Conservation (phyloP, 2,113 vertebrate genomes). For the Paradoxurus hermaphroditus region DNA sequence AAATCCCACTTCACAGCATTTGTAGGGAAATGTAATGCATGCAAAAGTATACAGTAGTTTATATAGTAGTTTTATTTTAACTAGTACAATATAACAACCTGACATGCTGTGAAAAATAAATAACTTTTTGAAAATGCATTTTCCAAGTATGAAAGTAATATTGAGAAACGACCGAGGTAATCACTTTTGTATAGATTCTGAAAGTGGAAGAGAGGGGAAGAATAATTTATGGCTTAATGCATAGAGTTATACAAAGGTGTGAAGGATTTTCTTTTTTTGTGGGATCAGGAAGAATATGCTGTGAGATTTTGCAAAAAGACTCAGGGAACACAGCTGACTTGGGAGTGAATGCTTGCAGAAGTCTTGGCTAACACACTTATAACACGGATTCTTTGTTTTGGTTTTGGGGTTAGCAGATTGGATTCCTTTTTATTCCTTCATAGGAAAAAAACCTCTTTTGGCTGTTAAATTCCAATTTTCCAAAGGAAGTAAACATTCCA, state of each 20-base stretch:
- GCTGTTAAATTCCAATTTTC: conserved; percentile 61
- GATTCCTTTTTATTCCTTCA: conserved; percentile 51
- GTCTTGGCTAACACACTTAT: background rate
- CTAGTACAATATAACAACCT: conserved; percentile 86
- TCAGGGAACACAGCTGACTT: background rate
- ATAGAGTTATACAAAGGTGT: conserved; percentile 61
- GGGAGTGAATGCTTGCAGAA: background rate
- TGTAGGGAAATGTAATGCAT: conserved; percentile 79
- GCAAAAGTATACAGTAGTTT: conserved; percentile 81
- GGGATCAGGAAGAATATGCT: background rate
- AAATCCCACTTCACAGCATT: conserved; percentile 79
- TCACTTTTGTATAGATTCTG: conserved; percentile 84
- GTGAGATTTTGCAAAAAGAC: conserved; percentile 29
- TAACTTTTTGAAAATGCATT: conserved; percentile 87
- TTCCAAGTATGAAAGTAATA: conserved; percentile 86
- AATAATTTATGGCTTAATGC: conserved; percentile 80
- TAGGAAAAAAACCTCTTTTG: conserved; percentile 2
- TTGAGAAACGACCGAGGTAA: conserved; percentile 86
- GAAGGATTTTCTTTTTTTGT: conserved; percentile 52
- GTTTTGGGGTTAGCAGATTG: conserved; percentile 59
- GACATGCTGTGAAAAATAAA: conserved; percentile 86
- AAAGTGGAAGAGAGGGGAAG: conserved; percentile 78
- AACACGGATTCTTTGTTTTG: conserved; percentile 41
- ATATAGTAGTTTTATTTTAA: conserved; percentile 87
- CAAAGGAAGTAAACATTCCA: conserved; percentile 65